phyloP scores from a whole-genome alignment of 2,888 invertebrate species.

The Agrochola circellaris region DNA sequence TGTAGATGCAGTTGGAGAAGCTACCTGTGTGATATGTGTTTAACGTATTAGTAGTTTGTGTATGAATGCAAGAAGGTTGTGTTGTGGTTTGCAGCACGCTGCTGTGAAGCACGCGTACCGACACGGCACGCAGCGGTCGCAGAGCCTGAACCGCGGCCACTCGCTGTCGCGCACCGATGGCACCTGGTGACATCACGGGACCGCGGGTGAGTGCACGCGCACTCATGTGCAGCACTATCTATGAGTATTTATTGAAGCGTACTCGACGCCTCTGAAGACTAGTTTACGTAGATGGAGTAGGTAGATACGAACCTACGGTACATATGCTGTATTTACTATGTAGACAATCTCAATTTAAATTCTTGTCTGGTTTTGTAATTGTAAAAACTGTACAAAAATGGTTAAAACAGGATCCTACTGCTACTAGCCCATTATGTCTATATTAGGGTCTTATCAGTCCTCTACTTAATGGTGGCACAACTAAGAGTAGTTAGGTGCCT shows the following conservation, averaged over 20 bases:
- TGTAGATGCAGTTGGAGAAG: slow-evolving; percentile 4
- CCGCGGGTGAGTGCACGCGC: slow-evolving; percentile 89
- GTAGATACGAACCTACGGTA: background rate
- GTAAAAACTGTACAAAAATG: background rate
- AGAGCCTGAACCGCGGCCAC: slow-evolving; percentile 94
- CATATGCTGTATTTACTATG: background rate
- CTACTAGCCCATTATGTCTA: background rate
- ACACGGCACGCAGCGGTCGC: slow-evolving; percentile 92
- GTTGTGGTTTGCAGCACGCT: slow-evolving; percentile 90
- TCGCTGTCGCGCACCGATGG: slow-evolving; percentile 93
- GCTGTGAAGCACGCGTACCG: slow-evolving; percentile 91
- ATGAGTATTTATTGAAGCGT: slow-evolving; percentile 33
- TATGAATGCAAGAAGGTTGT: slow-evolving; percentile 50
- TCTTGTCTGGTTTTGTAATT: background rate
- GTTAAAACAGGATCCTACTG: background rate
- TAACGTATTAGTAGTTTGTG: slow-evolving; percentile 23
- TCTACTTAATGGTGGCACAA: background rate
- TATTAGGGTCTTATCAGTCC: background rate
- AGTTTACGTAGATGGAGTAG: slow-evolving; percentile 22
- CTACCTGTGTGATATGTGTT: slow-evolving; percentile 25
- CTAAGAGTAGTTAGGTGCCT: background rate
- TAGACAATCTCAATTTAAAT: background rate
- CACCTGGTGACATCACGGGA: slow-evolving; percentile 95
- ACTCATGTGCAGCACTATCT: slow-evolving; percentile 39
- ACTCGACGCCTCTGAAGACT: slow-evolving; percentile 2